Evolutionary conservation across 2,797 vertebrate species (phyloP).

Genomic region (Lindbergichthys nudifrons): DNA sequence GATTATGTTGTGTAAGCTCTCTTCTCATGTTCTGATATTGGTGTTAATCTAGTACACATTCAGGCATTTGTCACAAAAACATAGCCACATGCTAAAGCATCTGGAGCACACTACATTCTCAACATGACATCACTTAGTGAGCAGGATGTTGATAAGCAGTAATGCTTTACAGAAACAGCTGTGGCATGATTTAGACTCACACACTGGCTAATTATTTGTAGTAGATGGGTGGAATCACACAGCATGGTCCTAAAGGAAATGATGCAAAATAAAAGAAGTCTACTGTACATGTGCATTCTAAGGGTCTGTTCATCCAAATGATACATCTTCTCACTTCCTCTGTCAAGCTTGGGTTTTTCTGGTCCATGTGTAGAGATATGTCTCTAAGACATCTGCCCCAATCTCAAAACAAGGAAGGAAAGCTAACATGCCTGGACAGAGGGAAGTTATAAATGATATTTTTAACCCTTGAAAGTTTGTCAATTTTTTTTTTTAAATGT

Average conservation of each 20-base stretch:
- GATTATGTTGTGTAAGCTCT: background rate
- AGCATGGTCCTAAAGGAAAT: slow-evolving; percentile 9
- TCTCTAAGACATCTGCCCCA: background rate
- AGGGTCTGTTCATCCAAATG: background rate
- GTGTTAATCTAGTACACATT: background rate
- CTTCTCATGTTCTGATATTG: background rate
- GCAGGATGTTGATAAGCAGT: background rate
- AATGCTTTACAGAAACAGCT: too few relatives aligned
- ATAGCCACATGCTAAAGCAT: background rate
- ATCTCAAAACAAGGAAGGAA: background rate
- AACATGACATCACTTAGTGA: too few relatives aligned
- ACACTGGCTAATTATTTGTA: background rate
- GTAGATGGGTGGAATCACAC: background rate
- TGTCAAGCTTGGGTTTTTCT: background rate
- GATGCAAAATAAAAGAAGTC: background rate
- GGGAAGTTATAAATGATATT: background rate
- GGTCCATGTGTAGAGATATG: background rate
- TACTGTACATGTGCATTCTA: background rate
- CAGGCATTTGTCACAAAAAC: background rate
- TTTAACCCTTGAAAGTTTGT: background rate
- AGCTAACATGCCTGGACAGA: background rate
- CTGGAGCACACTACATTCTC: background rate
- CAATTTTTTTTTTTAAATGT: background rate
- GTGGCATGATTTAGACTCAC: too few relatives aligned
- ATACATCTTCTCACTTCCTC: background rate